Conservation (phyloP, 2,888 invertebrate genomes). For the Adela reaumurella region DNA sequence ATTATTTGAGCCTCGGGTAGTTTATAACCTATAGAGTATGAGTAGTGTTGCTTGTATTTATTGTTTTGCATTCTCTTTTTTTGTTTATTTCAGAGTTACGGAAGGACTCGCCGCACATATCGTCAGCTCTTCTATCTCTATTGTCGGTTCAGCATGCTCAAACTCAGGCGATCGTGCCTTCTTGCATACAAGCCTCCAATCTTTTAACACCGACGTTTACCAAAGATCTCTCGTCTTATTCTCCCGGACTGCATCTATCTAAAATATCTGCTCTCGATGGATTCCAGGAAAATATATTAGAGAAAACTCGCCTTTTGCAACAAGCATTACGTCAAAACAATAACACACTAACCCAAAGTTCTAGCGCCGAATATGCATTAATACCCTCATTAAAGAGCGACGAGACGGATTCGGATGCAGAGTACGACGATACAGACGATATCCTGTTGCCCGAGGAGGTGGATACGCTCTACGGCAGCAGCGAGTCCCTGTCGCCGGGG, state of each 20-base stretch:
- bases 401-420: conserved; percentile 46
- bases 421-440: conserved; percentile 52
- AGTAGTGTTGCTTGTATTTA: conserved; percentile 29
- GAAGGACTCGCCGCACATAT: conserved; percentile 33
- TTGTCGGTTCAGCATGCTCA: conserved; percentile 23
- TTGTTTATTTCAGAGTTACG: conserved; percentile 38
- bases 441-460: conserved; percentile 46
- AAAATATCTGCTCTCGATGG: conserved; percentile 19
- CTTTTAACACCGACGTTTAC: conserved; percentile 15
- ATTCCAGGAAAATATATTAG: conserved; percentile 24
- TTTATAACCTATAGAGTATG: conserved; percentile 53
- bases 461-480: conserved; percentile 24
- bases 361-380: neutral
- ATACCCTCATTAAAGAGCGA: conserved; percentile 26
- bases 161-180: conserved; percentile 18
- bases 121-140: conserved; percentile 46
- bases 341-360: conserved; percentile 20
- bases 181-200: conserved; percentile 27
- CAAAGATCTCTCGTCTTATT: conserved; percentile 10
- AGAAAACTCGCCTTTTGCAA: conserved; percentile 33
- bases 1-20: conserved; percentile 49
- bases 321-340: conserved; percentile 41
- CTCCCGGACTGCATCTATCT: conserved; percentile 14
- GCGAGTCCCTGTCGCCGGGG: conserved; percentile 2
- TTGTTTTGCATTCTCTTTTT: conserved; percentile 41